phyloP scores from a whole-genome alignment of 2,888 invertebrate species.

The Horisme vitalbata region DNA sequence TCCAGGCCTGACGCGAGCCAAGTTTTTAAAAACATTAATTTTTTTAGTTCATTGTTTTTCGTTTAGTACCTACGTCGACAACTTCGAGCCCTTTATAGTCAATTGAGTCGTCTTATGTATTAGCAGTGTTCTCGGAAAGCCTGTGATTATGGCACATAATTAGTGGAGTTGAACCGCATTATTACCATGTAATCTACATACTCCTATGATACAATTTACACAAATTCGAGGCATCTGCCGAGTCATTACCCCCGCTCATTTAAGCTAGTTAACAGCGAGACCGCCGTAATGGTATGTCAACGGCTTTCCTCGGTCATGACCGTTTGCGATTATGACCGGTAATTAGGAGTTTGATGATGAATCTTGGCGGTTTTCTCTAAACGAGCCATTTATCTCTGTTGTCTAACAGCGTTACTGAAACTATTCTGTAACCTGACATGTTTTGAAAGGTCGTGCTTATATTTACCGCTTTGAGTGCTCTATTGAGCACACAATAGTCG shows the following conservation, averaged over 20 bases:
- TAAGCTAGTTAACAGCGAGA: constrained; percentile 74
- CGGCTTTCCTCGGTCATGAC: constrained; percentile 66
- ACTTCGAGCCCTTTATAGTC: too few relatives aligned
- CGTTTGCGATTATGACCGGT: constrained; percentile 59
- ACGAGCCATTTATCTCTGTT: constrained; percentile 3
- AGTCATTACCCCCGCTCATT: constrained; percentile 77
- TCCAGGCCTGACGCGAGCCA: too few relatives aligned
- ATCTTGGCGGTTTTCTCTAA: constrained; percentile 24
- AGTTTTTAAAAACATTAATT: too few relatives aligned
- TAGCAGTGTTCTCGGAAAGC: too few relatives aligned
- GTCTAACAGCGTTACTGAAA: background rate
- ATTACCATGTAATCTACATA: constrained; percentile 49
- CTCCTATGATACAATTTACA: constrained; percentile 58
- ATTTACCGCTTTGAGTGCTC: too few relatives aligned
- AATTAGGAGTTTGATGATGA: constrained; percentile 47
- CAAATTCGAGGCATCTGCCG: constrained; percentile 73
- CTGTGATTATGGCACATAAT: too few relatives aligned
- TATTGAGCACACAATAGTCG: too few relatives aligned
- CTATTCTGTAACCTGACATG: too few relatives aligned
- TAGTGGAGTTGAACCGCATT: constrained; percentile 3
- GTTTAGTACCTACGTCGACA: too few relatives aligned
- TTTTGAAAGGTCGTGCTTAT: too few relatives aligned
- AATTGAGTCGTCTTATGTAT: too few relatives aligned
- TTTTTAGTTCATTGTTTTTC: too few relatives aligned
- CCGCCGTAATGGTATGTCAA: constrained; percentile 66